A percentile compares a stretch with the other conserved stretches of the same genome.
Conservation (phyloP, 2,797 vertebrate species). For the Macroramphosus scolopax region DNA sequence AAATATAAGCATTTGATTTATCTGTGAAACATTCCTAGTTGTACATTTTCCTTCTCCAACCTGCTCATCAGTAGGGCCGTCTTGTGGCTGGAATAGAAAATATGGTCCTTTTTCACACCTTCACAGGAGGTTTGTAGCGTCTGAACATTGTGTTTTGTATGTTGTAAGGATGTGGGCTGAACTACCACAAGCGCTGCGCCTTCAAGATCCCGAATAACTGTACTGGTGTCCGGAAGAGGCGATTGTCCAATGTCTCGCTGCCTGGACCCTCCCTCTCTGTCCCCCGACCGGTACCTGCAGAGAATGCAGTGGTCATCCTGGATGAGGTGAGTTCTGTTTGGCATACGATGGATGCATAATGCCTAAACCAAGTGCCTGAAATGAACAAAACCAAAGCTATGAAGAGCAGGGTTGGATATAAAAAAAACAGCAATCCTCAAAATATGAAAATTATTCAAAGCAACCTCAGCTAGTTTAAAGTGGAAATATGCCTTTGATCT, state of each 20-base stretch:
- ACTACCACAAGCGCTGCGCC: constrained; percentile 97
- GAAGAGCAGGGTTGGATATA: no score
- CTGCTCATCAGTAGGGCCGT: constrained; percentile 14
- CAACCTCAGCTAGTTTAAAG: no score
- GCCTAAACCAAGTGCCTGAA: no score
- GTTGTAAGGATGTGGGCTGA: constrained; percentile 90
- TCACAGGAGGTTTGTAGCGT: neutral
- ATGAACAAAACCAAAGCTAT: no score
- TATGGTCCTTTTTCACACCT: neutral
- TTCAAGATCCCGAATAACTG: constrained; percentile 99
- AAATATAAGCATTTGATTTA: constrained; percentile 20
- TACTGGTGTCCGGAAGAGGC: constrained; percentile 90
- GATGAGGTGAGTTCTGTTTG: constrained; percentile 84
- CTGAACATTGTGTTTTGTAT: constrained; percentile 6
- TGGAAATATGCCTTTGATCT: no score
- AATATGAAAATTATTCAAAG: no score
- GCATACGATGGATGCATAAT: neutral
- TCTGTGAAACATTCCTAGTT: constrained; percentile 9
- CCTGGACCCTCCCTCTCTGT: constrained; percentile 88
- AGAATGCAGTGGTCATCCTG: constrained; percentile 77
- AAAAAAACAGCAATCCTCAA: no score
- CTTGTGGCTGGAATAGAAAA: constrained; percentile 25
- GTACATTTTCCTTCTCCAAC: constrained; percentile 8
- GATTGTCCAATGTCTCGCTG: constrained; percentile 92
- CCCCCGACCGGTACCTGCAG: constrained; percentile 83